Base-by-base conservation (phyloP, 2,888 invertebrate species). In the Craniophora ligustri region DNA sequence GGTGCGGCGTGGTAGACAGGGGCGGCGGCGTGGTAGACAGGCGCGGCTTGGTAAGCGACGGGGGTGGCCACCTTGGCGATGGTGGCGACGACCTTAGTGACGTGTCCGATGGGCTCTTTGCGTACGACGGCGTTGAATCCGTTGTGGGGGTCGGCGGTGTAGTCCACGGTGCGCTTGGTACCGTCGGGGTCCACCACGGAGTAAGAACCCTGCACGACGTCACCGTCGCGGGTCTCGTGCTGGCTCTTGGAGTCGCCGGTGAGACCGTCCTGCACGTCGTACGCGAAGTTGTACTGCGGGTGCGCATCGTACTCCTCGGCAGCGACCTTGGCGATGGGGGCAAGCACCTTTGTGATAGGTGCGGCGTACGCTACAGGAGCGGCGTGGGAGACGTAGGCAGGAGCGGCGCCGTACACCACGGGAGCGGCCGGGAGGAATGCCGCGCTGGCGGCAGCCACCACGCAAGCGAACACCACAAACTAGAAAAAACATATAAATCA, bases 41-140 rank as follows among this genome's bases (percentile, higher is more conserved):
- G 40, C 0, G 56, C 79, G 30, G 49, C 54, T 7, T 56, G 44
- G 57, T 84, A 41, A 6, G 36, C 31, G 15, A 62, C 64, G 32
- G 60, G 55, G 13, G 76, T 65, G 32, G 69, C 67, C 54, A 76
- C 67, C 15, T 68, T 59, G 5, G 66, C 70, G 7, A 78, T 75
- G 11, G 78, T 89, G 69, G 90, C 88, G 40, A 77, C 15, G 11
- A 48, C 36, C 11, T 51, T 45, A 21, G 55, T 26, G 42, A 82
- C 81, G 81, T 73, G 82, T 11, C 60, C 78, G 75, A 91, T 74
- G 31, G 91, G 85, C 60, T 91, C 91, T 63, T 78, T 88, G 77
- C 81, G 88, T 4, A 94, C 94, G 21, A 93, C 91, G 30, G 93
- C 93, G 76, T 93, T 93, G 83, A 94, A 94, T 36, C 94, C 93